Evolutionary conservation across 2,113 vertebrate species (phyloP).

Genomic region (human): DNA sequence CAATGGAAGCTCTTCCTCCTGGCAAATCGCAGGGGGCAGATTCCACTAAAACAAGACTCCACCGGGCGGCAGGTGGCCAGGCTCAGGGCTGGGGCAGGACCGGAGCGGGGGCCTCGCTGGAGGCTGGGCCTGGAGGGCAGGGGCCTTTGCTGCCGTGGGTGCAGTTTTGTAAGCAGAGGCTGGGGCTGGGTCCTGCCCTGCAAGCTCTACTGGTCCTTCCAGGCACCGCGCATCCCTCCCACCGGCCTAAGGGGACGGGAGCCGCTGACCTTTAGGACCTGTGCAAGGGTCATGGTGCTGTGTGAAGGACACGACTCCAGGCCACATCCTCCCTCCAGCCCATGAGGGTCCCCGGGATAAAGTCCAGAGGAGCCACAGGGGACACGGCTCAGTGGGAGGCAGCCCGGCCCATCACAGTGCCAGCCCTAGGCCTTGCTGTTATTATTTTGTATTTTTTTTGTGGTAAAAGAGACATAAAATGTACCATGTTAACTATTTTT

Average conservation of each 20-base stretch:
- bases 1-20: neutral
- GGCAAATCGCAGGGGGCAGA: neutral
- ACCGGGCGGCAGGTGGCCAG: too few relatives aligned
- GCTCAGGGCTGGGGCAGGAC: too few relatives aligned
- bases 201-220: too few relatives aligned
- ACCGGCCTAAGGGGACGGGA: neutral
- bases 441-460: neutral
- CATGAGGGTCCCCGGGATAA: rapidly evolving
- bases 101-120: neutral
- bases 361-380: neutral
- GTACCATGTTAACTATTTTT: neutral
- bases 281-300: rapidly evolving
- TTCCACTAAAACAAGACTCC: rapidly evolving
- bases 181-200: too few relatives aligned
- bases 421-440: neutral
- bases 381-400: neutral
- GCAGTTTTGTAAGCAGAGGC: neutral
- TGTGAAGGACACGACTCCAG: too few relatives aligned
- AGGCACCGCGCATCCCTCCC: rapidly evolving
- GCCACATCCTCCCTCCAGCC: neutral
- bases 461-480: neutral
- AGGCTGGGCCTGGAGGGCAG: neutral
- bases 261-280: rapidly evolving
- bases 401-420: too few relatives aligned
- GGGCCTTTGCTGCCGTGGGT: neutral